Evolutionary conservation across 2,888 invertebrate species (phyloP), one percentile per base, ranked within the genome.

Genomic region (Polydrusus cervinus): DNA sequence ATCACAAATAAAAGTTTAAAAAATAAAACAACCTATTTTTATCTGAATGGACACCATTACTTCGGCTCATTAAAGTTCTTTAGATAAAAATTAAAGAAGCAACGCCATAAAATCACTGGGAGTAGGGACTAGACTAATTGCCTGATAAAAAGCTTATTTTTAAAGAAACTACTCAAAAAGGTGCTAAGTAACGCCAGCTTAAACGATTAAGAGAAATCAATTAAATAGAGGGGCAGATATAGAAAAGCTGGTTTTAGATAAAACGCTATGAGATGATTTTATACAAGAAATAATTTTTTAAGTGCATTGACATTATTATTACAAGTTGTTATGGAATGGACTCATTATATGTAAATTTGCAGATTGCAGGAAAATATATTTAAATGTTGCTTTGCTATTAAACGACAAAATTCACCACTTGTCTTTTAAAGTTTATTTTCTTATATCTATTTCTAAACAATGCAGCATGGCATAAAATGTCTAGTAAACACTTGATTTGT

Each of bases 91-190:
- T 11, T 16, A 60, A 60, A 67, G 68, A 70, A 74, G 53, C 62
- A 70, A 25, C 55, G 67, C 75, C 80, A 81, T 80, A 81, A 81
- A 81, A 81, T 79, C 80, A 81, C 71, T 71, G 80, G 79, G 81
- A 79, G 83, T 83, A 83, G 83, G 83, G 57, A 60, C 57, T 83
- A 82, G 84, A 83, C 84, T 85, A 84, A 85, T 84, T 86, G 86
- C 85, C 82, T 84, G 85, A 85, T 60, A 60, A 16, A 6, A 18
- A 60, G 38, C 16, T 18, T 18, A 60, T 60, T 60, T 60, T 18
- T 38, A 18, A 9, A 14, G 1, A 40, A 60, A 18, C 18, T 16
- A 60, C 16, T 16, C 11, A 10, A 60, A 38, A 60, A 60, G 57
- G 57, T 60, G 57, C 38, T 38, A 60, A 60, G 57, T 10, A 60